Conservation (phyloP, 2,888 invertebrate species). For the Cynaeus angustus region DNA sequence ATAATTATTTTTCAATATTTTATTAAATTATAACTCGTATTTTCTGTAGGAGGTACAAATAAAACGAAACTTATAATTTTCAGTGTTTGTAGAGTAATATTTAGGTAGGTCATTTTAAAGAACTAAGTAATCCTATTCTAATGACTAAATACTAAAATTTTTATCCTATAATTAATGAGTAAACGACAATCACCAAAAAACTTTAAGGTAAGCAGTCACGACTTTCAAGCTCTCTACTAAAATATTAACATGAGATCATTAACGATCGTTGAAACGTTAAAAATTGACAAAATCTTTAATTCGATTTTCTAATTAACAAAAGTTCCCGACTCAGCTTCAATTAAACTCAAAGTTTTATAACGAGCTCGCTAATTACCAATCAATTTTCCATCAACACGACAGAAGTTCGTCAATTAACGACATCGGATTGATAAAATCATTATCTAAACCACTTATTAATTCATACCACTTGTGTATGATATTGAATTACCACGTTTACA, state of each 20-base stretch:
- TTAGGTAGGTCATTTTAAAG: no score
- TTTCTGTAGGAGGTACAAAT: no score
- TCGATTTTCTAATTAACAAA: conserved; percentile 16
- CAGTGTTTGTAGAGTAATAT: no score
- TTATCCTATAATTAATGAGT: no score
- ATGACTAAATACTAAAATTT: no score
- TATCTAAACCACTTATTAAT: conserved; percentile 68
- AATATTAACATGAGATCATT: conserved; percentile 11
- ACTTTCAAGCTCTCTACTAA: background rate
- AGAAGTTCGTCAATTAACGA: conserved; percentile 53
- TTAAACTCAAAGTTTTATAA: conserved; percentile 13
- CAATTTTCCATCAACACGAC: conserved; percentile 23
- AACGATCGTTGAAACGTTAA: conserved; percentile 10
- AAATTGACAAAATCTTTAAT: background rate
- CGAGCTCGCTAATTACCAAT: conserved; percentile 20
- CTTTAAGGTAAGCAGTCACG: no score
- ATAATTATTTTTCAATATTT: no score
- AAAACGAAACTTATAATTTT: no score
- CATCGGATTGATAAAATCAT: conserved; percentile 69
- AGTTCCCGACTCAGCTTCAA: background rate
- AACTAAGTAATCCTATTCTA: no score
- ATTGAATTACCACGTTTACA: conserved; percentile 67
- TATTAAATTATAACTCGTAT: no score
- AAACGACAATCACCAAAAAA: no score
- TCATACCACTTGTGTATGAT: conserved; percentile 65